Evolutionary conservation across 2,888 invertebrate genomes (phyloP).

Genomic region (Synanthedon formicaeformis): DNA sequence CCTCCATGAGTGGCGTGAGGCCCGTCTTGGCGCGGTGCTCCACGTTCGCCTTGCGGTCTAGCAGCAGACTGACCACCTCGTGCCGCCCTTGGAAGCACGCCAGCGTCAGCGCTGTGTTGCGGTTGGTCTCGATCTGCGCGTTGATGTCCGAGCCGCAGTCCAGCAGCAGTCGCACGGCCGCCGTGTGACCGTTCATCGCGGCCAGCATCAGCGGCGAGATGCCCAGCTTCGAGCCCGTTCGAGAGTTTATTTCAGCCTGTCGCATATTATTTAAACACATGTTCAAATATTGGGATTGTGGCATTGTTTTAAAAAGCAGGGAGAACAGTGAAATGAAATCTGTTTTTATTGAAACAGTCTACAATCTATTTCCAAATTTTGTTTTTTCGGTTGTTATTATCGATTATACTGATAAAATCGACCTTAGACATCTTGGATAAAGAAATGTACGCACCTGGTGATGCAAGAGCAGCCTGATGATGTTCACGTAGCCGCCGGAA

Average conservation of each 20-base stretch:
- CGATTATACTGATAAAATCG: no score
- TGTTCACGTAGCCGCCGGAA: slow-evolving; percentile 98
- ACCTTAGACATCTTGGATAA: no score
- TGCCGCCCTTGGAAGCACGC: slow-evolving; percentile 98
- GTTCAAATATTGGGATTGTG: no score
- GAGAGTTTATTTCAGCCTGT: slow-evolving; percentile 95
- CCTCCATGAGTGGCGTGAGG: slow-evolving; percentile 98
- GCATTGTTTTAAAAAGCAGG: no score
- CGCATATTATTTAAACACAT: background rate
- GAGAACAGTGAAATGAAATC: no score
- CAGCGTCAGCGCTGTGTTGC: slow-evolving; percentile 97
- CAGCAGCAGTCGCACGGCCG: slow-evolving; percentile 92
- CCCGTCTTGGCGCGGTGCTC: slow-evolving; percentile 99
- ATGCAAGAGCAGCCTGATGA: slow-evolving; percentile 91
- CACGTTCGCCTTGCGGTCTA: slow-evolving; percentile 97
- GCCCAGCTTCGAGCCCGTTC: slow-evolving; percentile 96
- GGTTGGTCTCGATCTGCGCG: slow-evolving; percentile 99
- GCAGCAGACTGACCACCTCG: slow-evolving; percentile 95
- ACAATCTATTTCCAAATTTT: no score
- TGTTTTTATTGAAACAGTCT: no score
- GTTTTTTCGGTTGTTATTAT: no score
- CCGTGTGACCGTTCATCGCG: slow-evolving; percentile 94
- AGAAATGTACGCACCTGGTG: slow-evolving; percentile 72
- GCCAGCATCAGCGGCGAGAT: slow-evolving; percentile 99
- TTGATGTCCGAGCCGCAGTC: slow-evolving; percentile 99